A percentile compares a stretch with the other conserved stretches of the same genome.
Evolutionary conservation across 2,797 vertebrate species (phyloP).

Genomic region (Microchirus variegatus): DNA sequence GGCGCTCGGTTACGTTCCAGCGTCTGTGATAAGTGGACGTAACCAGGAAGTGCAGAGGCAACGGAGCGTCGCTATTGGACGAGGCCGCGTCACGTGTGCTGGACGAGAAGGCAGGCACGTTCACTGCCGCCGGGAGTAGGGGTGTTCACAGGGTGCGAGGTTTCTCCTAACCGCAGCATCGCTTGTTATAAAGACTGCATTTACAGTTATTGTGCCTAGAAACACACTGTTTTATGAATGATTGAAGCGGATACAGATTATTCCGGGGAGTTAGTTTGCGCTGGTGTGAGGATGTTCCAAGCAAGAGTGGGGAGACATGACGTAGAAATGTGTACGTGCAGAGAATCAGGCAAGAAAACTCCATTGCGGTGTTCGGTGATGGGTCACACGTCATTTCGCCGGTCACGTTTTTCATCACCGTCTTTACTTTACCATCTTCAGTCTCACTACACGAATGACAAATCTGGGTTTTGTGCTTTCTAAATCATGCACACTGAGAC

Average conservation of each 20-base stretch:
- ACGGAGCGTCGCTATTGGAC: slow-evolving; percentile 67
- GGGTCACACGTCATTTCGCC: slow-evolving; percentile 44
- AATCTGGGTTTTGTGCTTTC: background rate
- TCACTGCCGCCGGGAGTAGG: slow-evolving; percentile 33
- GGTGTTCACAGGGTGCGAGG: slow-evolving; percentile 28
- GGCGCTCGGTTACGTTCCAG: slow-evolving; percentile 53
- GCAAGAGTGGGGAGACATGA: slow-evolving; percentile 46
- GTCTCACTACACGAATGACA: background rate
- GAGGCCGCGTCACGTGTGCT: slow-evolving; percentile 48
- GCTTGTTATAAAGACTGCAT: background rate
- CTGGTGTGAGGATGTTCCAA: background rate
- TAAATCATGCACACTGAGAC: too few relatives aligned
- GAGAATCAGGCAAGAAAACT: slow-evolving; percentile 60
- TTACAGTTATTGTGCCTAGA: fast-evolving
- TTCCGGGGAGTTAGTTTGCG: background rate
- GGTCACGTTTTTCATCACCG: slow-evolving; percentile 47
- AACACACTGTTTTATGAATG: background rate
- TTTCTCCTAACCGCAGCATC: slow-evolving; percentile 1
- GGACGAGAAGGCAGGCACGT: slow-evolving; percentile 65
- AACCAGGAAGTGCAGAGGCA: slow-evolving; percentile 59
- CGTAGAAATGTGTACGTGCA: slow-evolving; percentile 79
- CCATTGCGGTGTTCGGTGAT: slow-evolving; percentile 42
- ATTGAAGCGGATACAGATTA: background rate
- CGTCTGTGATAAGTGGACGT: slow-evolving; percentile 58
- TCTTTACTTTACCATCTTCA: background rate